Evolutionary conservation across 2,888 invertebrate species (phyloP), one percentile per base, ranked within the genome.

Genomic region (Dolomedes plantarius): DNA sequence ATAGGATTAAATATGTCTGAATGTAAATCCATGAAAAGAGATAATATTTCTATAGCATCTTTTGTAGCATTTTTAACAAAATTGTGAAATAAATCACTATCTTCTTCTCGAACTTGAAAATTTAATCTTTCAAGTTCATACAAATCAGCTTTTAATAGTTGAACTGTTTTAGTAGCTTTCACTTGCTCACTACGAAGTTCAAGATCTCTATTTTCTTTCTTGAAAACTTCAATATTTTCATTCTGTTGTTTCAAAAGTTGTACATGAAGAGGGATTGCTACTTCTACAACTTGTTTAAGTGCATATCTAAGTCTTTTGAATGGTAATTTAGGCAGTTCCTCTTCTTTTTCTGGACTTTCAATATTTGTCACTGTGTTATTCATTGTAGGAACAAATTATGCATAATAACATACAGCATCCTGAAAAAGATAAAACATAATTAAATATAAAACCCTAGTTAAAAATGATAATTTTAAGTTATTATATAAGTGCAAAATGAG

Each of bases 211-310:
- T 41, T 36, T 23, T 72, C 27, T 13, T 16, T 19, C 29, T 75
- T 86, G 6, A 81, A 62, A 5, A 2, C 6, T 65, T 87, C 67
- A n/a, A 87, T 74, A 13, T 29, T 71, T 32, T 79, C 74, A 1
- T 50, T 74, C 1, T 83, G 75, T 19, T 83, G 68, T 13, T 62
- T 65, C 28, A 87, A 46, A 5, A 72, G 31, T 0, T 71, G 50
- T 0, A 79, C 19, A 31, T 87, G 87, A 13, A 83, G 31, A 11
- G 87, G 87, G 16, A 87, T 75, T 3, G 83, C 82, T 0, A 78
- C 65, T 3, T 69, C 28, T 1, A 75, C 75, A 16, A 87, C 19
- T 41, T 78, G 80, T 16, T 50, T 32, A 6, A 80, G 29, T 6
- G 76, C 65, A 23, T 31, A 19, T 19, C 75, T 31, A 0, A 87